A percentile compares a stretch with the other conserved stretches of the same genome.
These are phyloP conservation scores for Oplegnathus fasciatus DNA, from an alignment of 2,113 vertebrate species.

Conservation along the genomic window DNA sequence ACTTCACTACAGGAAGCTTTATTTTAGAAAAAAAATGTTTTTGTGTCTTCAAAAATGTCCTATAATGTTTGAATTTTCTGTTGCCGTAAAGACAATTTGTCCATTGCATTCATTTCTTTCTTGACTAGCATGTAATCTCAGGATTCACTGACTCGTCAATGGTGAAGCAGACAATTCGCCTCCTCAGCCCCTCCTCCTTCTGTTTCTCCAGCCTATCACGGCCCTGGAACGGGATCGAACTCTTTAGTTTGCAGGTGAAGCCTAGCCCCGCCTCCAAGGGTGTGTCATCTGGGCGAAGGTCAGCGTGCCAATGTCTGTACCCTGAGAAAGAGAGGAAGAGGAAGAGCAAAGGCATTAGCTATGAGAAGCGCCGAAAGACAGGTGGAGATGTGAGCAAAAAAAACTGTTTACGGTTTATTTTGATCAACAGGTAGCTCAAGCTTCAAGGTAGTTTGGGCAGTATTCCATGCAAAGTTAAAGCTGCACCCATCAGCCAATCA, in stretches of 20 bases:
- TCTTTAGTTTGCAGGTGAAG: conserved; percentile 96
- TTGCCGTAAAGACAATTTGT: background rate
- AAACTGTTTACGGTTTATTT: too few species aligned
- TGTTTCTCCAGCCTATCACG: conserved; percentile 89
- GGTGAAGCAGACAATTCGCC: conserved; percentile 93
- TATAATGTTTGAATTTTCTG: background rate
- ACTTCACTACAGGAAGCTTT: background rate
- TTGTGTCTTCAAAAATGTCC: background rate
- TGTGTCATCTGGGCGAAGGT: conserved; percentile 92
- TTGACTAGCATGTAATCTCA: background rate
- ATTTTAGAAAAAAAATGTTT: background rate
- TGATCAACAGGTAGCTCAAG: background rate
- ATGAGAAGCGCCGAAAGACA: background rate
- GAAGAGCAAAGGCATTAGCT: background rate
- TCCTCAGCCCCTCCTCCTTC: conserved; percentile 86
- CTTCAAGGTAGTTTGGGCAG: background rate
- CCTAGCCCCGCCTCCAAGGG: conserved; percentile 93
- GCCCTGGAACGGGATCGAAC: conserved; percentile 89
- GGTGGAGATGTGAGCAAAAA: background rate
- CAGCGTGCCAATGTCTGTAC: conserved; percentile 96
- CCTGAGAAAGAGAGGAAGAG: conserved; percentile 78
- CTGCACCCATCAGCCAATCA: background rate
- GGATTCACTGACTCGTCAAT: conserved; percentile 87
- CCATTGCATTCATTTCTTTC: background rate
- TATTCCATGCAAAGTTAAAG: background rate